Conservation (phyloP, 2,888 invertebrate species). For the Leucoma salicis region DNA sequence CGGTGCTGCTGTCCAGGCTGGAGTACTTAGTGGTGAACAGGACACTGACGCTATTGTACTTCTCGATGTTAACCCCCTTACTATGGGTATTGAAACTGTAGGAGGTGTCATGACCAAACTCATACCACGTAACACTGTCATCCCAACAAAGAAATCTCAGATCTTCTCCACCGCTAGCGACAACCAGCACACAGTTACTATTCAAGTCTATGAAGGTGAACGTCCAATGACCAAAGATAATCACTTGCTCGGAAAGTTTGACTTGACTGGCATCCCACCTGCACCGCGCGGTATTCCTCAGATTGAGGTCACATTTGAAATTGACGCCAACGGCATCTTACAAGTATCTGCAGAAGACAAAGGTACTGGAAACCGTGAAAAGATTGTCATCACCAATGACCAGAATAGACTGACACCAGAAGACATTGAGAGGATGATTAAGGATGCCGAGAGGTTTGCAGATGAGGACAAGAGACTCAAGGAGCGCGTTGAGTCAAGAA, state of each 20-base stretch:
- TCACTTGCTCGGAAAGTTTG: conserved; percentile 98
- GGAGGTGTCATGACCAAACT: conserved; percentile 99
- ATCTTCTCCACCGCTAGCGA: conserved; percentile 99
- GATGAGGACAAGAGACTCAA: conserved; percentile 99
- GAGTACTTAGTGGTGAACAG: conserved; percentile 98
- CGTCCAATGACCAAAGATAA: conserved; percentile 99
- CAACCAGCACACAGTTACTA: conserved; percentile 99
- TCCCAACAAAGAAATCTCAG: conserved; percentile 99
- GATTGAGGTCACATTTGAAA: conserved; percentile 97
- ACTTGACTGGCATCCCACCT: conserved; percentile 97
- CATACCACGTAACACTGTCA: conserved; percentile 98
- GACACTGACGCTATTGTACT: conserved; percentile 98
- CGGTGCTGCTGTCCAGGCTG: conserved; percentile 99
- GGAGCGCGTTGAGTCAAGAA: conserved; percentile 97
- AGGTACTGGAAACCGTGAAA: conserved; percentile 98
- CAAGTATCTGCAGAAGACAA: conserved; percentile 99
- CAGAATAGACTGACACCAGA: conserved; percentile 98
- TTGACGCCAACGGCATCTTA: conserved; percentile 96
- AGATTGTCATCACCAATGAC: conserved; percentile 99
- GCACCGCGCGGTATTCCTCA: conserved; percentile 96
- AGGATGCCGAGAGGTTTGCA: conserved; percentile 99
- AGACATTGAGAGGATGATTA: conserved; percentile 99
- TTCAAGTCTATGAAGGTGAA: conserved; percentile 99
- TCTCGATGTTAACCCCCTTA: conserved; percentile 98
- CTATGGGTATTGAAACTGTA: conserved; percentile 99